Evolutionary conservation across 2,888 invertebrate species (phyloP), one percentile per base, ranked within the genome.

Genomic region (Diogma glabrata): DNA sequence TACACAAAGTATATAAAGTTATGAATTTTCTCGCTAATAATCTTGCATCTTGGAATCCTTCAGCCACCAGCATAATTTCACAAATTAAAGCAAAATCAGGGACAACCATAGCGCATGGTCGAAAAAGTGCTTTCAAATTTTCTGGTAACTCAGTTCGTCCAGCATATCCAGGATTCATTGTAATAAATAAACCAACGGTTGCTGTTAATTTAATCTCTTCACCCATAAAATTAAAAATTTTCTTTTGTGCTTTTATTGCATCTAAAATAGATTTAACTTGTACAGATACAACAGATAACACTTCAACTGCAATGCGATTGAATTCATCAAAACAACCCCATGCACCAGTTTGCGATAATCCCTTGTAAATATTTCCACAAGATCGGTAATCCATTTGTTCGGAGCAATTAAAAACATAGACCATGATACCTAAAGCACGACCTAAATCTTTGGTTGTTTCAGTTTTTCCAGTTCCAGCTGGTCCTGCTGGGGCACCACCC

Each of bases 281-380:
- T 0, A 94, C 94, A 0, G 94, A 91, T 1, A 95, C 92, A 10
- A 95, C 95, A 30, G 94, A 95, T 53, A 95, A 69, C 53, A 95
- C 95, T 71, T 95, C 94, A 1, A 95, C 87, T 0, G 93, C 86
- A 61, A 95, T 95, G 52, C 94, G 78, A 70, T 95, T 95, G 69
- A 95, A 95, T 68, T 95, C 94, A 64, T 95, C 94, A 67, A 95
- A 95, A 66, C 95, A 95, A 26, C 94, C 94, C 94, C 94, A 94
- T 9, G 92, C 89, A 1, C 94, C 94, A 0, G 66, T 65, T 49
- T 67, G 67, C 7, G 67, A 61, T n/a, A 67, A 55, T 64, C 78
- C 94, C 73, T 94, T 94, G 71, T 92, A 94, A 69, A 94, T 94
- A 66, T 90, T 91, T 22, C 90, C 94, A 59, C 91, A 86, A 2